A percentile compares a stretch with the other conserved stretches of the same genome.
Conservation (phyloP, 2,797 vertebrate genomes). For the Cryptoblepharus egeriae region DNA sequence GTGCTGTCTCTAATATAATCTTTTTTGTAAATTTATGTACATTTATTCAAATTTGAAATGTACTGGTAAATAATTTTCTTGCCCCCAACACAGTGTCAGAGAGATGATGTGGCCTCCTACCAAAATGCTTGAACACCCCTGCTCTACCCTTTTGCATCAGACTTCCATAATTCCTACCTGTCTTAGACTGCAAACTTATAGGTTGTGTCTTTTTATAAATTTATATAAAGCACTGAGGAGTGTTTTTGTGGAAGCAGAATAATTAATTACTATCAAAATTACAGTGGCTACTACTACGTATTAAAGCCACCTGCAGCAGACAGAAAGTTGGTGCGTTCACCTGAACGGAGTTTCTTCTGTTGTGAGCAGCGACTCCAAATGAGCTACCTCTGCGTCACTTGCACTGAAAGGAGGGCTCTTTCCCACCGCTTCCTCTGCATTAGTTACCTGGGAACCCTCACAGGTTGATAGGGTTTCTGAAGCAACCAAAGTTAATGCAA, state of each 20-base stretch:
- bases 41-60: too few relatives aligned
- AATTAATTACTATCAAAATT: not conserved
- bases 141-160: not conserved
- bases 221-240: too few relatives aligned
- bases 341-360: not conserved
- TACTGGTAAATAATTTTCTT: too few relatives aligned
- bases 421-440: not conserved
- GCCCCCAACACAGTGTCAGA: too few relatives aligned
- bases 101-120: too few relatives aligned
- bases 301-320: not conserved
- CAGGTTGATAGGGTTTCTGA: not conserved
- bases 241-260: too few relatives aligned
- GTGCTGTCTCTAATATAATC: too few relatives aligned
- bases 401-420: not conserved
- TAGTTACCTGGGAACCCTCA: not conserved
- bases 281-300: not conserved
- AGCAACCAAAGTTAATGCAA: not conserved
- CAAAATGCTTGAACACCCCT: too few relatives aligned
- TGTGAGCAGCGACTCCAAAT: not conserved
- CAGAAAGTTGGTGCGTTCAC: not conserved
- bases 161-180: not conserved
- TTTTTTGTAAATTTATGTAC: too few relatives aligned
- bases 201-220: too few relatives aligned
- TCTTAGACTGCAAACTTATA: too few relatives aligned
- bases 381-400: not conserved